Conservation (phyloP, 2,797 vertebrate species). For the Phylloscopus collybita region DNA sequence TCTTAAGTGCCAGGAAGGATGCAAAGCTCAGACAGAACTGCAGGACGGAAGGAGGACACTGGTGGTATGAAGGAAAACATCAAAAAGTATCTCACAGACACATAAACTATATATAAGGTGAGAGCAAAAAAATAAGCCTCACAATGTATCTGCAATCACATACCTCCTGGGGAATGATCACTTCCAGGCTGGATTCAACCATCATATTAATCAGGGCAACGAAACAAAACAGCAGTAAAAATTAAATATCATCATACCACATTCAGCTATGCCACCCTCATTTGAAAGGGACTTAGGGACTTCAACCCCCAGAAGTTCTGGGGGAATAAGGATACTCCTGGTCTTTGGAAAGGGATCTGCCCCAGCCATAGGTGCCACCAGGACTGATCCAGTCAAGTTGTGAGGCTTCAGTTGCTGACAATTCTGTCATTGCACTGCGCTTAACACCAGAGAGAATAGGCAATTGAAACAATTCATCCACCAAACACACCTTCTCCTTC, state of each 20-base stretch:
- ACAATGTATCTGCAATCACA: neutral
- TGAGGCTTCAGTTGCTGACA: neutral
- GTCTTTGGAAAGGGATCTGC: neutral
- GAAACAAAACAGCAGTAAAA: neutral
- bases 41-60: neutral
- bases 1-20: neutral
- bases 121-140: neutral
- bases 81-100: neutral
- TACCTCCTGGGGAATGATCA: neutral
- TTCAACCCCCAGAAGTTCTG: accelerated
- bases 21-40: neutral
- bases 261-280: neutral
- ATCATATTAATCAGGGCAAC: neutral
- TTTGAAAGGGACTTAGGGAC: neutral
- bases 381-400: neutral
- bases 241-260: neutral
- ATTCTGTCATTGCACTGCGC: neutral
- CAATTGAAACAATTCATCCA: neutral
- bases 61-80: neutral
- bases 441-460: neutral
- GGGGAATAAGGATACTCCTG: neutral
- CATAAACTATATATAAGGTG: neutral
- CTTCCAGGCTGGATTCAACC: neutral
- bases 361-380: neutral
- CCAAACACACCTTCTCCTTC: neutral